A percentile compares a stretch with the other conserved stretches of the same genome.
Conservation (phyloP, 1,140 invertebrate genomes). For the Glossosoma conforme region DNA sequence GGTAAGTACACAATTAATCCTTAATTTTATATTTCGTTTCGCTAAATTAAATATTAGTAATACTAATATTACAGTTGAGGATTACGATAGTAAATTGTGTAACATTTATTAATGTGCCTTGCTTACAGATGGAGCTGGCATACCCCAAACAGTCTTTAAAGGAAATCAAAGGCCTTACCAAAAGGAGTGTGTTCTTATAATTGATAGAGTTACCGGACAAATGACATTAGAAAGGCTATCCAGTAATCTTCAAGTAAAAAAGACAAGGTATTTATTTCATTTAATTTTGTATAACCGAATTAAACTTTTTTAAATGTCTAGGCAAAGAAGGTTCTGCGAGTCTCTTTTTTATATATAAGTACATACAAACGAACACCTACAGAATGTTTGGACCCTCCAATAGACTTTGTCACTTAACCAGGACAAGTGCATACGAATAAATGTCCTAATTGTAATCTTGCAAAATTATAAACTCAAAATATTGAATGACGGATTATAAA, state of each 20-base stretch:
- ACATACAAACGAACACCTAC: too few species aligned
- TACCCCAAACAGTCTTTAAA: constrained; percentile 88
- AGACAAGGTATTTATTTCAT: constrained; percentile 91
- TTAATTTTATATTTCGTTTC: constrained; percentile 1
- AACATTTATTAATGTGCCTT: constrained; percentile 2
- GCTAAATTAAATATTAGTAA: background rate
- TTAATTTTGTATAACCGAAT: too few species aligned
- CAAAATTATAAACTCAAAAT: too few species aligned
- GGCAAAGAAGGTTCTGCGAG: too few species aligned
- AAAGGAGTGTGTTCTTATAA: constrained; percentile 92
- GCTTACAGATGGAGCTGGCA: constrained; percentile 75
- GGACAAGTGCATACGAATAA: too few species aligned
- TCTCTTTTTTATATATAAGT: too few species aligned
- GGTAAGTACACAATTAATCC: constrained; percentile 41
- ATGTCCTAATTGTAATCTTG: too few species aligned
- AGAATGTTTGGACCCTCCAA: too few species aligned
- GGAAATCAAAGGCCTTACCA: constrained; percentile 84
- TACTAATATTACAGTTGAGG: background rate
- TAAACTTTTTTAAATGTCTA: too few species aligned
- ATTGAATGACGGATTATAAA: too few species aligned
- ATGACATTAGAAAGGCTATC: constrained; percentile 88
- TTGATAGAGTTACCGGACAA: constrained; percentile 86
- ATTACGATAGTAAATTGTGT: background rate
- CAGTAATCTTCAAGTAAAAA: constrained; percentile 90
- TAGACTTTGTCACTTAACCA: too few species aligned